phyloP scores from a whole-genome alignment of 1,140 invertebrate genomes.

The Drosophila ogumai region DNA sequence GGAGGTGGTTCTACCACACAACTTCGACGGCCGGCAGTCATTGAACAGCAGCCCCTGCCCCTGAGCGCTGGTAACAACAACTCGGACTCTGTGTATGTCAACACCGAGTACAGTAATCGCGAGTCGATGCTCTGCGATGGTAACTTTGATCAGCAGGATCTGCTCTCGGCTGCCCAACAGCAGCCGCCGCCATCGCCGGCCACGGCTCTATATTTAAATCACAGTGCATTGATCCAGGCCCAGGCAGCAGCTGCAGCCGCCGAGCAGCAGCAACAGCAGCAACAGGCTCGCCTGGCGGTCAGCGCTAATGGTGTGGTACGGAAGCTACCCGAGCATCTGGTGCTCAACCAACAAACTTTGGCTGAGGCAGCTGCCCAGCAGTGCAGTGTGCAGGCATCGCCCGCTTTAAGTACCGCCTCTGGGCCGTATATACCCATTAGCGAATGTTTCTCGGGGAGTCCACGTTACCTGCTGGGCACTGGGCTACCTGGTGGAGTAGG shows the following conservation, averaged over 20 bases:
- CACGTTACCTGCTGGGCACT: conserved; percentile 73
- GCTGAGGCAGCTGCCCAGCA: conserved; percentile 63
- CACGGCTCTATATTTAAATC: conserved; percentile 74
- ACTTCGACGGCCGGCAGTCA: conserved; percentile 59
- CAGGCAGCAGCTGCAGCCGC: conserved; percentile 49
- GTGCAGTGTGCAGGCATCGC: conserved; percentile 86
- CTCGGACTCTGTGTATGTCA: conserved; percentile 75
- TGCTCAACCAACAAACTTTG: conserved; percentile 65
- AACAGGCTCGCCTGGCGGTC: conserved; percentile 58
- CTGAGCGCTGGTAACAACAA: conserved; percentile 61
- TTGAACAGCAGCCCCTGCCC: conserved; percentile 67
- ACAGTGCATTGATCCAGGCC: conserved; percentile 70
- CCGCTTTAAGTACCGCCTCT: conserved; percentile 87
- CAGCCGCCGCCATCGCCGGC: conserved; percentile 75
- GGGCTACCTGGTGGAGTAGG: not conserved
- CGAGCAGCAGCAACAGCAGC: conserved; percentile 34
- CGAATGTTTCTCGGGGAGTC: conserved; percentile 94
- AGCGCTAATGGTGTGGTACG: conserved; percentile 74
- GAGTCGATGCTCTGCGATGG: conserved; percentile 73
- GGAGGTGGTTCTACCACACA: conserved; percentile 9
- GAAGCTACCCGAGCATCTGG: conserved; percentile 82
- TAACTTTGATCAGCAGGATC: conserved; percentile 67
- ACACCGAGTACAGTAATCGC: conserved; percentile 78
- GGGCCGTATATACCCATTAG: conserved; percentile 93
- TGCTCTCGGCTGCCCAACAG: conserved; percentile 66